These are phyloP conservation scores for Chironomus tepperi DNA, from an alignment of 1,140 invertebrate genomes.

Conservation along the genomic window DNA sequence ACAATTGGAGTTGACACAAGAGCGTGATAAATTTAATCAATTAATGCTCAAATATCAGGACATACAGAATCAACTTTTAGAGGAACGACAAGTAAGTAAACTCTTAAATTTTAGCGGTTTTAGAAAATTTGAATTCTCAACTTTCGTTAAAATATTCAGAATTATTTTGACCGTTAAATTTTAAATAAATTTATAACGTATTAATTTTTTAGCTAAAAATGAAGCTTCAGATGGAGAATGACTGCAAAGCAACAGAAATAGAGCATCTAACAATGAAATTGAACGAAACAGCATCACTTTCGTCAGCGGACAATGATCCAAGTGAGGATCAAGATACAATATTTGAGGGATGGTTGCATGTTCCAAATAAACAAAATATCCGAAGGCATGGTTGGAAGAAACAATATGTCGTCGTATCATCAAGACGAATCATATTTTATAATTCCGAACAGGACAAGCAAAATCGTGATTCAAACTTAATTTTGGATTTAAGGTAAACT, in stretches of 20 bases:
- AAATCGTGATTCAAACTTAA: constrained; percentile 83
- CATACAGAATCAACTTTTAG: constrained; percentile 58
- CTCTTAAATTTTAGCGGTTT: too few species aligned
- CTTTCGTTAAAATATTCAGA: too few species aligned
- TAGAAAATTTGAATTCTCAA: too few species aligned
- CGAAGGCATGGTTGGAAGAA: constrained; percentile 93
- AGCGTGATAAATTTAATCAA: constrained; percentile 88
- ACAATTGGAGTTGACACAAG: constrained; percentile 91
- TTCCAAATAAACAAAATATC: constrained; percentile 93
- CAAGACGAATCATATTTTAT: constrained; percentile 96
- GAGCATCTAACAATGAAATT: constrained; percentile 83
- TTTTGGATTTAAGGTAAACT: constrained; percentile 83
- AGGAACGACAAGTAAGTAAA: constrained; percentile 45
- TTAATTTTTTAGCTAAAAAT: constrained; percentile 52
- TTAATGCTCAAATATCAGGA: constrained; percentile 78
- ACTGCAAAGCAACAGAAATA: constrained; percentile 93
- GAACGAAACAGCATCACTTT: constrained; percentile 82
- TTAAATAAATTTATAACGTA: too few species aligned
- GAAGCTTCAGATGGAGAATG: constrained; percentile 85
- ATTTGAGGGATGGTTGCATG: constrained; percentile 90
- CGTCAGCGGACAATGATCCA: constrained; percentile 79
- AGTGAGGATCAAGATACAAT: constrained; percentile 63
- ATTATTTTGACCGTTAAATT: too few species aligned
- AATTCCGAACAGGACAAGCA: constrained; percentile 90
- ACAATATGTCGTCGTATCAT: constrained; percentile 94